Conservation (phyloP, 1,140 invertebrate genomes). For the Pseudomyrmex sp. region DNA sequence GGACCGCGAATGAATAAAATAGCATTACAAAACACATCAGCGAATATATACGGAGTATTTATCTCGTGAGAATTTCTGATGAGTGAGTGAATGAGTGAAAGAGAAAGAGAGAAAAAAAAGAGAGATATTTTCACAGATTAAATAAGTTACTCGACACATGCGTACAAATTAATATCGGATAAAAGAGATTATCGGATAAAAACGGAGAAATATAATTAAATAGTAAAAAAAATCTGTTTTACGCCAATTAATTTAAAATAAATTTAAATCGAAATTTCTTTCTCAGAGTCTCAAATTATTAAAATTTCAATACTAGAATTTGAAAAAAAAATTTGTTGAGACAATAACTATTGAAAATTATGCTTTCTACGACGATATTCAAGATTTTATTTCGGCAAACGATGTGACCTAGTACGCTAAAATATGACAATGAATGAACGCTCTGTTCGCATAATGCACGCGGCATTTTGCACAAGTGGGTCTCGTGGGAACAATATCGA, state of each 20-base stretch:
- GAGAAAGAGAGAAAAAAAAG: no score
- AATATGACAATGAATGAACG: slow-evolving; percentile 22
- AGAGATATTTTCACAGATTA: not conserved
- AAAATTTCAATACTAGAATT: not conserved
- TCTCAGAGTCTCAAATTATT: not conserved
- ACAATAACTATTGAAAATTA: not conserved
- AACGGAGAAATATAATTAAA: no score
- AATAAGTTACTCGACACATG: no score
- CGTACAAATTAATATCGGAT: no score
- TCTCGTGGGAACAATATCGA: slow-evolving; percentile 53
- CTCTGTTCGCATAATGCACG: slow-evolving; percentile 8
- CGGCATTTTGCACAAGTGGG: slow-evolving; percentile 25
- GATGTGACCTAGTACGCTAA: not conserved
- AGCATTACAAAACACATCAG: not conserved
- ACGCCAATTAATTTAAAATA: no score
- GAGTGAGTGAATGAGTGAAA: no score
- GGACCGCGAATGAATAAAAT: slow-evolving; percentile 38
- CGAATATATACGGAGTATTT: slow-evolving; percentile 8
- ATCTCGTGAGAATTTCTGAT: not conserved
- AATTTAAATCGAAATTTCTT: not conserved
- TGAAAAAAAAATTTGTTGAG: not conserved
- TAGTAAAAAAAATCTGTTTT: not conserved
- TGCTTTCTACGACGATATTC: not conserved
- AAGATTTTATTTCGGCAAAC: not conserved
- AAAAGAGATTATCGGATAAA: no score